phyloP scores from a whole-genome alignment of 2,113 vertebrate genomes.

The Hemicordylus capensis region DNA sequence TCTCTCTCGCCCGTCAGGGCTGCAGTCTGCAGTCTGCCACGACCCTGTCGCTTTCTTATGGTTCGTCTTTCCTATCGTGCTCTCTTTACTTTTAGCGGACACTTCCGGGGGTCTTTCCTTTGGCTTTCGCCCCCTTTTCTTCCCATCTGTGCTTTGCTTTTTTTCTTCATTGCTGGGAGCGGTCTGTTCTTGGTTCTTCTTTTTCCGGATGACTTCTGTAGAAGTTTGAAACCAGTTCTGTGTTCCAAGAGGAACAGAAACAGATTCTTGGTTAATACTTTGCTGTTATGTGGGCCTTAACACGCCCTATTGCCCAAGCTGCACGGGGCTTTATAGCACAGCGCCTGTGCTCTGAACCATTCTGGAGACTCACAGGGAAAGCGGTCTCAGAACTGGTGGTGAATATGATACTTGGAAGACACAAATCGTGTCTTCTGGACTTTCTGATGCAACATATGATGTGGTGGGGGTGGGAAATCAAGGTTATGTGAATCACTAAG shows the following conservation, averaged over 20 bases:
- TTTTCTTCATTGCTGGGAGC: constrained; percentile 79
- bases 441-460: too few relatives aligned
- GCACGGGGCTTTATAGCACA: too few relatives aligned
- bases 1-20: constrained; percentile 65
- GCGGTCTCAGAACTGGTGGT: too few relatives aligned
- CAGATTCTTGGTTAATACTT: background rate
- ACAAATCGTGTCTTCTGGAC: too few relatives aligned
- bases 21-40: constrained; percentile 60
- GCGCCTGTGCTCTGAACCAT: too few relatives aligned
- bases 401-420: too few relatives aligned
- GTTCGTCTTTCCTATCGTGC: constrained; percentile 63
- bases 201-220: constrained; percentile 78
- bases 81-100: constrained; percentile 55
- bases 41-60: constrained; percentile 56
- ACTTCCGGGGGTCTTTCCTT: constrained; percentile 82
- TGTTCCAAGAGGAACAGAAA: background rate
- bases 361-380: too few relatives aligned
- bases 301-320: background rate
- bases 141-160: constrained; percentile 79
- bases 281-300: too few relatives aligned
- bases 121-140: constrained; percentile 92
- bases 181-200: constrained; percentile 78
- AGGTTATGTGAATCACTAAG: too few relatives aligned
- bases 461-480: too few relatives aligned
- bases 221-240: constrained; percentile 98